Evolutionary conservation across 2,113 vertebrate species (phyloP).

Genomic region (Ctenodactylus gundi): DNA sequence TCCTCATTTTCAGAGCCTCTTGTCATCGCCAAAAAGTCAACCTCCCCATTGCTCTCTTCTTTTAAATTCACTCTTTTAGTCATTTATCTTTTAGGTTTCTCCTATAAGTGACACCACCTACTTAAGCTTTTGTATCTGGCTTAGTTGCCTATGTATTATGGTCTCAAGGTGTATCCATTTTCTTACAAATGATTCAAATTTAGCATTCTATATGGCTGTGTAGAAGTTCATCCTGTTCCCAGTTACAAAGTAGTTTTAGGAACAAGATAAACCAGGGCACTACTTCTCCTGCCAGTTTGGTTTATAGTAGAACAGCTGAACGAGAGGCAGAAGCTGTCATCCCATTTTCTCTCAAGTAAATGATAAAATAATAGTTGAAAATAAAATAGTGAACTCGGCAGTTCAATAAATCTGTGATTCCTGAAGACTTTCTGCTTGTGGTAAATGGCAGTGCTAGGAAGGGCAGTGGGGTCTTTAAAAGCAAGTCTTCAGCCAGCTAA

Average conservation of each 20-base stretch:
- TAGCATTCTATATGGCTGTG: too few relatives aligned
- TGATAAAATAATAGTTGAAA: neutral
- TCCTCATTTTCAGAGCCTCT: too few relatives aligned
- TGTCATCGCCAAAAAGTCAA: too few relatives aligned
- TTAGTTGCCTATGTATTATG: too few relatives aligned
- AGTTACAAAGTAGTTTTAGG: neutral
- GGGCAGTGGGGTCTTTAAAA: neutral
- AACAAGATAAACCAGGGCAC: neutral
- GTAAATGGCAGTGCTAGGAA: neutral
- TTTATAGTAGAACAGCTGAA: neutral
- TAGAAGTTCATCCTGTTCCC: too few relatives aligned
- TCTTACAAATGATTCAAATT: too few relatives aligned
- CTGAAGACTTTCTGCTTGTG: neutral
- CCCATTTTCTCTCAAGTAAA: neutral
- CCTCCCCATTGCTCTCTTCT: too few relatives aligned
- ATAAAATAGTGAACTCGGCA: constrained; percentile 21
- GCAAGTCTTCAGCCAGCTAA: neutral
- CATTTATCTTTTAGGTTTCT: too few relatives aligned
- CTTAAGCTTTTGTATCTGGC: too few relatives aligned
- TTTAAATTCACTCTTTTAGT: too few relatives aligned
- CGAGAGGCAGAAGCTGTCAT: neutral
- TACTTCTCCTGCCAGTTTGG: neutral
- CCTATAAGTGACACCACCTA: too few relatives aligned
- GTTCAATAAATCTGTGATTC: neutral
- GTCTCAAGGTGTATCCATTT: too few relatives aligned